Percentiles rank a stretch among this genome's conserved stretches.
Evolutionary conservation across 2,888 invertebrate genomes (phyloP).

Genomic region (Allolobophora icterica): DNA sequence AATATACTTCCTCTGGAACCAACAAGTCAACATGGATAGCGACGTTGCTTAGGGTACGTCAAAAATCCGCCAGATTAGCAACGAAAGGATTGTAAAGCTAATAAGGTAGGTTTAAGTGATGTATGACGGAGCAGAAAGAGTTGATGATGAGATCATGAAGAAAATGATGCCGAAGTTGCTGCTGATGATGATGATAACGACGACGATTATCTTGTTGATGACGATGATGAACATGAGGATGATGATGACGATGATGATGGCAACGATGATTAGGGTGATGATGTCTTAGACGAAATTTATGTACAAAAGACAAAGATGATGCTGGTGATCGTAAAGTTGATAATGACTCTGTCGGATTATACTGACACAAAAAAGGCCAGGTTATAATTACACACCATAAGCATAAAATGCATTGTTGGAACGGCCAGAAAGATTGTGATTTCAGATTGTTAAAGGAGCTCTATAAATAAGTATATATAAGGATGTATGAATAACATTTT

Average conservation of each 20-base stretch:
- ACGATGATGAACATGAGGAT: too few species aligned
- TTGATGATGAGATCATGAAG: neutral
- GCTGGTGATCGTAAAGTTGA: slow-evolving; percentile 18
- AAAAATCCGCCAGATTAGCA: neutral
- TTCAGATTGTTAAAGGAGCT: too few species aligned
- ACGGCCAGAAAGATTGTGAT: too few species aligned
- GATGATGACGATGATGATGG: neutral
- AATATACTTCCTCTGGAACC: neutral
- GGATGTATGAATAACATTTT: too few species aligned
- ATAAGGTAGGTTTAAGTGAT: neutral
- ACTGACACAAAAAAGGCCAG: too few species aligned
- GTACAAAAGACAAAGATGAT: neutral
- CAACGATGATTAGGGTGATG: neutral
- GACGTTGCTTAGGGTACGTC: neutral
- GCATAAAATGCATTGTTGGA: too few species aligned
- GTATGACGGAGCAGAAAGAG: too few species aligned
- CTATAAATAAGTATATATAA: too few species aligned
- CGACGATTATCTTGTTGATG: slow-evolving; percentile 12
- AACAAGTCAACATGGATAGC: neutral
- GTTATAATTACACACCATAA: too few species aligned
- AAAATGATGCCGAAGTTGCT: neutral
- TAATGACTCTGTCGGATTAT: neutral
- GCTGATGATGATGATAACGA: neutral
- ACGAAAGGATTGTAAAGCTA: neutral
- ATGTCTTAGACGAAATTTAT: neutral